Evolutionary conservation across 2,888 invertebrate species (phyloP).

Genomic region (Epirrhoe tristata): DNA sequence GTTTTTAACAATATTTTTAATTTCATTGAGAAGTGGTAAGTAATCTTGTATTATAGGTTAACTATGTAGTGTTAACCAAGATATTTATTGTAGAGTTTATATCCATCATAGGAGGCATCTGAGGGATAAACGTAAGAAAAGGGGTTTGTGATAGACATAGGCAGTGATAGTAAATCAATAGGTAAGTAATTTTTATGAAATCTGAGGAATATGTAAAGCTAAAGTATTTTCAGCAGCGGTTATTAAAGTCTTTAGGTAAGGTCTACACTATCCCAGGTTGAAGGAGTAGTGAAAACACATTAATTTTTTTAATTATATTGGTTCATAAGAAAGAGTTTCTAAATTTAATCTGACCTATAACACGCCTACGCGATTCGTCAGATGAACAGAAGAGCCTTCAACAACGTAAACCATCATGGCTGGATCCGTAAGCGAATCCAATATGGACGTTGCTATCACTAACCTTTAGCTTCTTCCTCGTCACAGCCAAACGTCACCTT

Average conservation of each 20-base stretch:
- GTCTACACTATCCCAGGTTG: not conserved
- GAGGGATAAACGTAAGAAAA: not conserved
- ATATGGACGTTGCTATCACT: conserved; percentile 47
- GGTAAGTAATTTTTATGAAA: not conserved
- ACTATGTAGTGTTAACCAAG: not conserved
- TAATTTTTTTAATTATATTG: not conserved
- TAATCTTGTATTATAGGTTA: not conserved
- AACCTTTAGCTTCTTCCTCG: conserved; percentile 57
- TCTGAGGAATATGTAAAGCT: not conserved
- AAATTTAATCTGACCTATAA: conserved; percentile 33
- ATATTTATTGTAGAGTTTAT: not conserved
- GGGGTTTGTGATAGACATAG: not conserved
- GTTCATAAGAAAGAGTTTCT: not conserved
- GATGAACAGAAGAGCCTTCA: conserved; percentile 36
- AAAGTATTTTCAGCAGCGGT: not conserved
- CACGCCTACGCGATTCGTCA: conserved; percentile 39
- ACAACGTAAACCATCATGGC: conserved; percentile 48
- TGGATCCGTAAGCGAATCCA: conserved; percentile 25
- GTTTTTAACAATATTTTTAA: not conserved
- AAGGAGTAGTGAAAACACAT: not conserved
- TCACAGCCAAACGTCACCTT: conserved; percentile 45
- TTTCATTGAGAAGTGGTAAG: not conserved
- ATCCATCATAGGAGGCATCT: not conserved
- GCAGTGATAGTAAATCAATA: too few relatives aligned
- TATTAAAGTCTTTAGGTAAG: not conserved